Evolutionary conservation across 2,888 invertebrate genomes (phyloP).

Genomic region (Eristalis intricaria): DNA sequence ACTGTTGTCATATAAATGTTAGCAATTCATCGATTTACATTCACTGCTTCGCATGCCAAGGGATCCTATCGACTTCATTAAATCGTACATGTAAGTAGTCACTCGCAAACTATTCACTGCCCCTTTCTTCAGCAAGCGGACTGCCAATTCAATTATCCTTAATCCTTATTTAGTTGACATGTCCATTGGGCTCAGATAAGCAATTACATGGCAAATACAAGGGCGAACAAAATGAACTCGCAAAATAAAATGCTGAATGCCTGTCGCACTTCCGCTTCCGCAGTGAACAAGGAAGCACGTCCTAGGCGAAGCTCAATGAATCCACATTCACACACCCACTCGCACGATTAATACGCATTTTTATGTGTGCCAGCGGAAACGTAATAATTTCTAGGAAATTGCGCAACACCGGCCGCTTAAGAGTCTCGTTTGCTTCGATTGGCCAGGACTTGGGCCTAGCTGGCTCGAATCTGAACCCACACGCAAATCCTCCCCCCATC

Average conservation of each 20-base stretch:
- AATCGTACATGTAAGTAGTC: not conserved
- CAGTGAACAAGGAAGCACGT: not conserved
- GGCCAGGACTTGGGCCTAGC: too few species aligned
- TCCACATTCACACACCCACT: not conserved
- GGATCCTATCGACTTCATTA: not conserved
- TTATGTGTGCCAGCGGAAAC: constrained; percentile 14
- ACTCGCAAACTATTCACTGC: not conserved
- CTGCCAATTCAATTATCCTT: constrained; percentile 14
- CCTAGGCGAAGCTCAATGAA: not conserved
- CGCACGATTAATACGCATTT: constrained; percentile 14
- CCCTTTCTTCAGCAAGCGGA: not conserved
- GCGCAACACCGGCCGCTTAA: not conserved
- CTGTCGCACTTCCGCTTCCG: constrained; percentile 12
- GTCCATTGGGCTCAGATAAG: not conserved
- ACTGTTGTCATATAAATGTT: not conserved
- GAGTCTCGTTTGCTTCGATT: not conserved
- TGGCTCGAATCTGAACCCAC: not conserved
- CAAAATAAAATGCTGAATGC: constrained; percentile 20
- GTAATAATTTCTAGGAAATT: constrained; percentile 24
- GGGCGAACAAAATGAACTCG: not conserved
- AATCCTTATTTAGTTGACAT: constrained; percentile 10
- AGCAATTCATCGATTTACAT: not conserved
- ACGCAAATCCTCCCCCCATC: not conserved
- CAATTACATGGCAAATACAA: not conserved
- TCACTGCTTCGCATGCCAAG: not conserved